Percentiles rank a stretch among this genome's conserved stretches.
Conservation (phyloP, 2,888 invertebrate species). For the Paralinhomoeus sp. region DNA sequence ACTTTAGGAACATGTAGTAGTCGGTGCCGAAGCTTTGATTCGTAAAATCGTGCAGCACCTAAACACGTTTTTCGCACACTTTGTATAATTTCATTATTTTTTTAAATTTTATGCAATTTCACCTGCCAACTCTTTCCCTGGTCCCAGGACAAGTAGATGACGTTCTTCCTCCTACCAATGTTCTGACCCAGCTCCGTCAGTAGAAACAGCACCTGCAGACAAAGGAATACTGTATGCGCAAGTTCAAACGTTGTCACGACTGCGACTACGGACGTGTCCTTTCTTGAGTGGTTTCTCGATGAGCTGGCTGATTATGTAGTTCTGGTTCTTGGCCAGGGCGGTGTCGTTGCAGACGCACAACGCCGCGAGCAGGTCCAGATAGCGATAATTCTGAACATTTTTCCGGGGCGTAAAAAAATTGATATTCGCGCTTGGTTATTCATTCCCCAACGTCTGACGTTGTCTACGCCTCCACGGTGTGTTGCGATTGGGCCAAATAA, state of each 20-base stretch:
- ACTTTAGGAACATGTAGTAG: slow-evolving; percentile 24
- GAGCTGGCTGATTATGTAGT: background rate
- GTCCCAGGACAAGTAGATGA: slow-evolving; percentile 24
- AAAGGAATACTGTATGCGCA: background rate
- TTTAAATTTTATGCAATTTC: too few species aligned
- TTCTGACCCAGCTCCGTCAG: slow-evolving; percentile 25
- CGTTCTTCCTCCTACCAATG: slow-evolving; percentile 19
- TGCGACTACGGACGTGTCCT: background rate
- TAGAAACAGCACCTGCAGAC: background rate
- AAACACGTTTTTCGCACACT: too few species aligned
- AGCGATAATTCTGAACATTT: slow-evolving; percentile 1
- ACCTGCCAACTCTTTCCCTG: slow-evolving; percentile 19
- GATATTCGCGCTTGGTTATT: too few species aligned
- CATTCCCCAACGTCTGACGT: too few species aligned
- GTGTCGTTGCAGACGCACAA: slow-evolving; percentile 1
- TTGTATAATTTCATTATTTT: too few species aligned
- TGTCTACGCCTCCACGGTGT: too few species aligned
- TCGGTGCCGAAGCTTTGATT: slow-evolving; percentile 9
- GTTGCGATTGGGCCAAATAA: background rate
- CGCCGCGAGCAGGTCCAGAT: slow-evolving; percentile 1
- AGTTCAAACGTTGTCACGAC: background rate
- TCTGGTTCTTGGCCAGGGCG: background rate
- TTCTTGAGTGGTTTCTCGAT: background rate
- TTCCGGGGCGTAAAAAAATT: background rate
- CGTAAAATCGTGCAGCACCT: slow-evolving; percentile 23